Base-by-base conservation (phyloP, 2,888 invertebrate species). In the Serripes groenlandicus region DNA sequence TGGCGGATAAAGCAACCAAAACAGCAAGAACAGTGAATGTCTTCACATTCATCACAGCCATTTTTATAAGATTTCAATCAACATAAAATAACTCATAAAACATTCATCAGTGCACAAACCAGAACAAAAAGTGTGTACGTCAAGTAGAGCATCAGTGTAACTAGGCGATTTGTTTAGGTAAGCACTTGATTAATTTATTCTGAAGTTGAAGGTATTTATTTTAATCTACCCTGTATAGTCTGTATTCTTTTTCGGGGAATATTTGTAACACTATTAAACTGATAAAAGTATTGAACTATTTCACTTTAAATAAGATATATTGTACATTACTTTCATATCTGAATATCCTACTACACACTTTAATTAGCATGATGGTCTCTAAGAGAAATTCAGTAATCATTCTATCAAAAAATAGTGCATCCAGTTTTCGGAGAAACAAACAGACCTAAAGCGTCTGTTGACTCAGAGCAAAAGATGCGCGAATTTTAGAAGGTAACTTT, bases 11-110 rank as follows among this genome's bases (percentile, higher is more conserved):
- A 15, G 66, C 66, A 3, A 66, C 42, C 26, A 66, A 1, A 28
- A 88, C 81, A 11, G 94, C 42, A 37, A 93, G 72, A 32, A 92
- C 72, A 21, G 90, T 35, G 9, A 90, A 18, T 11, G 91, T 81
- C 75, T 90, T 91, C 11, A 83, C 11, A 28, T 83, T 88, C 15
- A 82, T 58, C 21, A 78, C 78, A 5, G 81, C 75, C 87, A 89
- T 89, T 56, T 64, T 75, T 26, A 18, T 21, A 15, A 18, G 23
- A 15, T 30, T 62, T 28, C 30, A 28, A 62, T 3, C 7, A n/a
- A 3, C 11, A 28, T 1, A 18, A 64, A 28, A 28, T 11, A 42
- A 42, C 42, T 37, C 42, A 68, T 34, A n/a, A 11, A 34, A 18
- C 3, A 34, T 62, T 60, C 26, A 28, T 30, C 26, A 60, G 60